Conservation (phyloP, 2,113 vertebrate species). For the Picathartes gymnocephalus region DNA sequence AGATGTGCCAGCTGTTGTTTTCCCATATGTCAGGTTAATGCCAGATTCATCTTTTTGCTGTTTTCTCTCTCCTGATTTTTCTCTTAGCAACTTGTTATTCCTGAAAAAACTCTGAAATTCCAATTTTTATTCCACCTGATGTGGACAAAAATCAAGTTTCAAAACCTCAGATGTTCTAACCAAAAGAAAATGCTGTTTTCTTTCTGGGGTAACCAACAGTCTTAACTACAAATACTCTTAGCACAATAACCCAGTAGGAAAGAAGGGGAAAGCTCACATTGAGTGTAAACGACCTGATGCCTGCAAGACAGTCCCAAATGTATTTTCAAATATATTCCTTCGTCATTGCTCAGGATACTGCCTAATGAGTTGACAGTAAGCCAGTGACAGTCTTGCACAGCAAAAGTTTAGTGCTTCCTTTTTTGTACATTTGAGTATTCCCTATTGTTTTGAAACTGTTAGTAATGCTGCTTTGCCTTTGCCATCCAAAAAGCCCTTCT, state of each 20-base stretch:
- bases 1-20: not conserved
- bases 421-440: constrained; percentile 51
- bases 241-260: constrained; percentile 6
- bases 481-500: constrained; percentile 22
- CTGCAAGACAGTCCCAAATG: constrained; percentile 31
- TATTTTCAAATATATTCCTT: constrained; percentile 40
- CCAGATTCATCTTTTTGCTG: not conserved
- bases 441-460: constrained; percentile 31
- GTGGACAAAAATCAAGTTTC: not conserved
- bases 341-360: constrained; percentile 8
- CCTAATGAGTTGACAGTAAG: constrained; percentile 54
- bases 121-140: not conserved
- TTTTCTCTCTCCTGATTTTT: not conserved
- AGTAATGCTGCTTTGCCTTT: not conserved
- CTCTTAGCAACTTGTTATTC: not conserved
- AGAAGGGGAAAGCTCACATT: not conserved
- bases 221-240: not conserved
- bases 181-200: not conserved
- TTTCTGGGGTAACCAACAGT: not conserved
- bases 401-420: constrained; percentile 54
- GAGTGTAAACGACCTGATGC: constrained; percentile 6
- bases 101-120: not conserved
- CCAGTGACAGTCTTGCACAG: constrained; percentile 29
- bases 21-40: not conserved
- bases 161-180: not conserved